A percentile compares a stretch with the other conserved stretches of the same genome.
phyloP scores from a whole-genome alignment of 1,140 invertebrate genomes.

The Aphaenogaster floridana region DNA sequence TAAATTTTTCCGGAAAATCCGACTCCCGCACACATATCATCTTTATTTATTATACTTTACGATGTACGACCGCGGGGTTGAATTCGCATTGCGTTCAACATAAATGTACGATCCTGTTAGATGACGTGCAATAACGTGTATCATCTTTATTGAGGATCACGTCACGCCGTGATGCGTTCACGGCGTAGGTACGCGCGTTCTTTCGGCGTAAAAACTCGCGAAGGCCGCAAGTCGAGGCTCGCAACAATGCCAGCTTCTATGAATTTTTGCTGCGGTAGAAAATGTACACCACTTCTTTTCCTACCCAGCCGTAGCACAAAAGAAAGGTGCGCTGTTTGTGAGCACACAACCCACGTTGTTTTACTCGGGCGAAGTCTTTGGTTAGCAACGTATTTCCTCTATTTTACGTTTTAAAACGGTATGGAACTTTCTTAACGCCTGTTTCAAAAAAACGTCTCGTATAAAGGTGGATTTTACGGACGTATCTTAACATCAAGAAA shows the following conservation, averaged over 20 bases:
- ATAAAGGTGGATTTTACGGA: not conserved
- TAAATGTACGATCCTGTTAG: constrained; percentile 11
- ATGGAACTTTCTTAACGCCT: constrained; percentile 11
- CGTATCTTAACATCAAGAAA: too few relatives aligned
- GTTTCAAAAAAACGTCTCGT: not conserved
- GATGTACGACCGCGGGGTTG: not conserved
- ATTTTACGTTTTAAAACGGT: constrained; percentile 40
- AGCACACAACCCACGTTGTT: constrained; percentile 21
- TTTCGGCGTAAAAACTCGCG: not conserved
- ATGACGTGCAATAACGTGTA: constrained; percentile 17
- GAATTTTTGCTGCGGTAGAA: constrained; percentile 26
- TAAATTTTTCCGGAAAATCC: constrained; percentile 17
- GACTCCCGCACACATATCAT: not conserved
- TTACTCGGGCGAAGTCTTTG: constrained; percentile 2
- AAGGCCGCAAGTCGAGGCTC: not conserved
- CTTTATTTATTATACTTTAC: constrained; percentile 39
- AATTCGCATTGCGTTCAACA: constrained; percentile 12
- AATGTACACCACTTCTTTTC: constrained; percentile 9
- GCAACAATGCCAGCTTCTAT: constrained; percentile 23
- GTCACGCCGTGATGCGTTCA: not conserved
- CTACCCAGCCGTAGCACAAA: constrained; percentile 5
- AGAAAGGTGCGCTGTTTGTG: constrained; percentile 10
- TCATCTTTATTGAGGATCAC: constrained; percentile 41
- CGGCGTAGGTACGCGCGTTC: not conserved
- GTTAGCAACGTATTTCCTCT: constrained; percentile 20